Base-by-base conservation (phyloP, 2,888 invertebrate species). In the Platycheirus rosarum region DNA sequence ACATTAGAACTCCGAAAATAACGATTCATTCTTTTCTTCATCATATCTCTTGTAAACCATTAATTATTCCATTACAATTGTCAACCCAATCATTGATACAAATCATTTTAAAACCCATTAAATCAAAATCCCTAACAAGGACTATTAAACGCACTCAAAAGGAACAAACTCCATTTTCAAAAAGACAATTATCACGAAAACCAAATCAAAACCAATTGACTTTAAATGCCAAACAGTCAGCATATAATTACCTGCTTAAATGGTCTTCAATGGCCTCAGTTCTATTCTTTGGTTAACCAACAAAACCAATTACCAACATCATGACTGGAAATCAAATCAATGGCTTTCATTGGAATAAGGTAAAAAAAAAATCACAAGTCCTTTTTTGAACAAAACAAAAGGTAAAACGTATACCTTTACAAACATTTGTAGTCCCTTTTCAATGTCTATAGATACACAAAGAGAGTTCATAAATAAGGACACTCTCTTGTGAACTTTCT, bases 281-380 rank as follows among this genome's bases (percentile, higher is more conserved):
- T 44, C 8, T 3, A 18, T 44, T 44, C 18, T 18, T 44, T 18
- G 18, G 1, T 11, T 13, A 37, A 37, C 13, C 37, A 13, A 37
- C n/a, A 37, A 37, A 37, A 37, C 13, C 14, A 7, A 29, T 51
- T 53, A 14, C 14, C 5, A 14, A 23, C 40, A 40, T 16, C 40
- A 40, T 23, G 57, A 57, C 40, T 57, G 14, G 14, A n/a, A 53
- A 53, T 32, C 16, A 16, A 35, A 53, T 35, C 20, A 37, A 55
- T 46, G 20, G 7, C 3, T 32, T 32, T 4, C 4, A 32, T 7
- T 8, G 8, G 13, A 7, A 23, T n/a, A n/a, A n/a, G n/a, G n/a
- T n/a, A n/a, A 46, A 46, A 46, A 11, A 9, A 18, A n/a, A 13
- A 23, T 46, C n/a, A 23, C 7, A 14, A 46, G n/a, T n/a, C 20